These are phyloP conservation scores for Xenops minutus DNA, from an alignment of 2,797 vertebrate genomes.

Conservation along the genomic window DNA sequence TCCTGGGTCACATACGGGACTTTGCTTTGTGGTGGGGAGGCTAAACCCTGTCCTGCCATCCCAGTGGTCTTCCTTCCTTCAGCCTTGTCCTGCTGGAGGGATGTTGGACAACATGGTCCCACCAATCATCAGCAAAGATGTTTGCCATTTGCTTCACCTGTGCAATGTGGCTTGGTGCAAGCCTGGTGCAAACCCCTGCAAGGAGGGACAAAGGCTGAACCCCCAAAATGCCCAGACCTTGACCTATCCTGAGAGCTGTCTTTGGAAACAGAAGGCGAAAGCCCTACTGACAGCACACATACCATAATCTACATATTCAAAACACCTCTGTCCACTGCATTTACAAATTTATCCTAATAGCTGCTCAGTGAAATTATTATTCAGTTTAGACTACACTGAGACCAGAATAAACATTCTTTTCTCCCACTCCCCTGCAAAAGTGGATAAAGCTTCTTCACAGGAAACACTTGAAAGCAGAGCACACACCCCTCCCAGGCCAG, in stretches of 20 bases:
- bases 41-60: not conserved
- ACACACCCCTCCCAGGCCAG: not conserved
- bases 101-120: not conserved
- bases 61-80: not conserved
- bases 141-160: not conserved
- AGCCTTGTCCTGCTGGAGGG: not conserved
- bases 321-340: not conserved
- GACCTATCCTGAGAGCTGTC: not conserved
- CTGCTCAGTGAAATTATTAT: not conserved
- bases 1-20: not conserved
- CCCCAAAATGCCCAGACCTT: not conserved
- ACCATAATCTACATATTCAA: not conserved
- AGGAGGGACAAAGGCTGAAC: not conserved
- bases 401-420: not conserved
- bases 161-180: not conserved
- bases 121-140: not conserved
- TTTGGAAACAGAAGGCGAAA: not conserved
- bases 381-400: not conserved
- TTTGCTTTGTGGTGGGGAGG: not conserved
- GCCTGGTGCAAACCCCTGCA: not conserved
- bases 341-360: not conserved
- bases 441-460: not conserved
- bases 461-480: not conserved
- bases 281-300: not conserved
- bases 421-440: not conserved